phyloP scores from a whole-genome alignment of 1,140 invertebrate species.

The Drosophila subobscura region DNA sequence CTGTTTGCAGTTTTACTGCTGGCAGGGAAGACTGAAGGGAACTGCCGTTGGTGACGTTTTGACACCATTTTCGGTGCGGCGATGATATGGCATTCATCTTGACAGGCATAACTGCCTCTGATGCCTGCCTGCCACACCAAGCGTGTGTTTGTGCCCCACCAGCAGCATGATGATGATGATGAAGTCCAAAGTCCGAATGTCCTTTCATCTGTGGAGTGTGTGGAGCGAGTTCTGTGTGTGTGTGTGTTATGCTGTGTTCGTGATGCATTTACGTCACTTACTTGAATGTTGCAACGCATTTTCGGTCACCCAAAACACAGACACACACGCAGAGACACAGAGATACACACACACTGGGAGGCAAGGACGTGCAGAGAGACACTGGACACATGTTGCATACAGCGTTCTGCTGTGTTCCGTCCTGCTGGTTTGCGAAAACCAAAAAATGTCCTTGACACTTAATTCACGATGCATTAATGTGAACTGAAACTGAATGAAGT shows the following conservation, averaged over 20 bases:
- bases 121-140: conserved; percentile 23
- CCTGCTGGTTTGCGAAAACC: conserved; percentile 58
- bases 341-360: conserved; percentile 45
- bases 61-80: conserved; percentile 81
- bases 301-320: conserved; percentile 48
- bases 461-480: conserved; percentile 82
- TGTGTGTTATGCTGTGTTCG: conserved; percentile 50
- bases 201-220: conserved; percentile 3
- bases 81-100: conserved; percentile 83
- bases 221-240: not conserved
- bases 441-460: conserved; percentile 82
- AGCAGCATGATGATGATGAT: conserved; percentile 45
- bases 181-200: conserved; percentile 33
- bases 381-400: conserved; percentile 69
- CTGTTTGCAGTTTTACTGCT: conserved; percentile 54
- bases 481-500: conserved; percentile 80
- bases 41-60: conserved; percentile 72
- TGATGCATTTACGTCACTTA: conserved; percentile 81
- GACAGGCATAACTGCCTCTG: conserved; percentile 79
- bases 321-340: conserved; percentile 36
- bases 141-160: conserved; percentile 13
- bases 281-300: conserved; percentile 81
- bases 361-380: conserved; percentile 44
- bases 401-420: no score
- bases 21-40: conserved; percentile 11